Evolutionary conservation across 2,888 invertebrate species (phyloP).

Genomic region (Lycaena phlaeas): DNA sequence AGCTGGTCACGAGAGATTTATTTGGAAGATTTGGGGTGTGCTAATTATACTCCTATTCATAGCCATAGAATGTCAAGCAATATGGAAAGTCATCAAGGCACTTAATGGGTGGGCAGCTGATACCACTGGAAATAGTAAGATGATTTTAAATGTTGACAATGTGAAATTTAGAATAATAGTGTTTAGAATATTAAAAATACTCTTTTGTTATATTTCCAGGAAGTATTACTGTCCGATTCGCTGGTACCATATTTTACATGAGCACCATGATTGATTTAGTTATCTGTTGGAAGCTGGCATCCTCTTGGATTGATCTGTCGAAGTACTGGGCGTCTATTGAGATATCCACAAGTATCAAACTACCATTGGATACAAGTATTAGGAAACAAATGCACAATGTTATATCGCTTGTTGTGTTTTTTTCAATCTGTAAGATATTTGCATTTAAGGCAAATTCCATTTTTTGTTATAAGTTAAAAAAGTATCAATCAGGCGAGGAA

Average conservation of each 20-base stretch:
- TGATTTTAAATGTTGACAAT: too few relatives aligned
- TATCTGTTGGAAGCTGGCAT: constrained; percentile 33
- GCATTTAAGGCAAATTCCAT: background rate
- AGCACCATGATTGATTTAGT: constrained; percentile 35
- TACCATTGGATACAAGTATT: constrained; percentile 30
- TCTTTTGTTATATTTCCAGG: too few relatives aligned
- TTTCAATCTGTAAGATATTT: constrained; percentile 29
- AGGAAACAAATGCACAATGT: constrained; percentile 29
- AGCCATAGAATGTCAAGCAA: constrained; percentile 28
- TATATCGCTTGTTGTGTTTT: constrained; percentile 23
- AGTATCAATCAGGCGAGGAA: too few relatives aligned
- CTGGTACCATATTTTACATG: constrained; percentile 49
- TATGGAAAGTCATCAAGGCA: constrained; percentile 43
- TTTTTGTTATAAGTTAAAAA: too few relatives aligned
- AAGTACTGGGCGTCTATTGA: constrained; percentile 35
- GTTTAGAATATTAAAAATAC: background rate
- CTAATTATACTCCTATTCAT: constrained; percentile 26
- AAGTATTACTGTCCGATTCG: constrained; percentile 39
- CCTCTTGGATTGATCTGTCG: constrained; percentile 29
- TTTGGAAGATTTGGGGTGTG: constrained; percentile 33
- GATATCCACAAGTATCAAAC: constrained; percentile 23
- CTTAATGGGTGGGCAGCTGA: constrained; percentile 40
- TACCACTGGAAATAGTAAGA: constrained; percentile 35
- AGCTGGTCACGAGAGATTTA: constrained; percentile 24
- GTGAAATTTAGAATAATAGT: too few relatives aligned